Base-by-base conservation (phyloP, 2,113 vertebrate species). In the Pluvianellus socialis region DNA sequence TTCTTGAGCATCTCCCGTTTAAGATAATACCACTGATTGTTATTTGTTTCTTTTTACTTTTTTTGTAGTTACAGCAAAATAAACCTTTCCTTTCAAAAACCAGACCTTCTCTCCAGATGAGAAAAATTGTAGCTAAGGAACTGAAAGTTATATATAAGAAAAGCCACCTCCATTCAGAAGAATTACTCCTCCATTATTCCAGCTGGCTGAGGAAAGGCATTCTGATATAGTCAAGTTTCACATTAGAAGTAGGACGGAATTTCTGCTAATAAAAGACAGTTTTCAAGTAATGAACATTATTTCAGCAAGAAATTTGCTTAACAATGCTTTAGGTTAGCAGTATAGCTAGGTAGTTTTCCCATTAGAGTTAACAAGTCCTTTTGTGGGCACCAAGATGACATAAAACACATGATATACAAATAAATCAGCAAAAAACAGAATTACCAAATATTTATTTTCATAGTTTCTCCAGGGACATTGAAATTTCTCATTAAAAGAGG, bases 401-500 rank as follows among this genome's bases (percentile, higher is more conserved):
- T 70, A 94, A 82, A 65, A 28, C 17, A 79, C 12, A 35, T 5
- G 7, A 91, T 67, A 73, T 4, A 76, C 33, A 88, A 93, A 86
- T 59, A 88, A 90, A 87, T 87, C 65, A 88, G 56, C 12, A 24
- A 38, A 56, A 38, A 26, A 12, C 56, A 73, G 2, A 44, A 45
- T 9, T 26, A 44, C 12, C 11, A 1, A 59, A 49, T 38, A 73
- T 23, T 65, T 62, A 13, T 68, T 95, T 90, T 53, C 38, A 45
- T 79, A 42, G 67, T 93, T 93, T 70, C 62, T 83, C 85, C 1
- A 15, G 72, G 35, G 79, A 82, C 47, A 71, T 14, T 55, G 72
- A 88, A 91, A 89, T 68, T 61, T 90, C 72, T 95, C 49, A 89
- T 93, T 94, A 86, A 76, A 92, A 92, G 24, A 79, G 24, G 53